Percentiles rank a stretch among this genome's conserved stretches.
These are phyloP conservation scores for Acanthurus leucopareius DNA, from an alignment of 2,797 vertebrate species.

Conservation along the genomic window DNA sequence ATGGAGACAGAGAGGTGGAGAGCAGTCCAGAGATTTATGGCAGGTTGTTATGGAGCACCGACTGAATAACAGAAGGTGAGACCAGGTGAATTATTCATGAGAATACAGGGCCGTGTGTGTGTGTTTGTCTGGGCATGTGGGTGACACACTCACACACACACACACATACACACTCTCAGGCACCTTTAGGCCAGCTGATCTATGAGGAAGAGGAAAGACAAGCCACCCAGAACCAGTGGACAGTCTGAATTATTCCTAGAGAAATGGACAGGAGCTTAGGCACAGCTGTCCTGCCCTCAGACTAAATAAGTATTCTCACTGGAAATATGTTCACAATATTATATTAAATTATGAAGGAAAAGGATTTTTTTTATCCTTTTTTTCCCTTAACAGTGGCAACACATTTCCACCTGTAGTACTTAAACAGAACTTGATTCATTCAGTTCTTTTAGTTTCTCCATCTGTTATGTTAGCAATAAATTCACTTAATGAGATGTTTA, in stretches of 20 bases:
- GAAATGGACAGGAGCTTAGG: slow-evolving; percentile 9
- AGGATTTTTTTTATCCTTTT: not conserved
- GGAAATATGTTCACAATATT: slow-evolving; percentile 28
- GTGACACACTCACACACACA: slow-evolving; percentile 24
- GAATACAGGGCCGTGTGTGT: slow-evolving; percentile 52
- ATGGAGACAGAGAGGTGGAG: slow-evolving; percentile 61
- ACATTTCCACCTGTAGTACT: slow-evolving; percentile 2
- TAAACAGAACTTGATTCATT: slow-evolving; percentile 13
- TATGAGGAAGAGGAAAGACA: slow-evolving; percentile 46
- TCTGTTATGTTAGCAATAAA: slow-evolving; percentile 2
- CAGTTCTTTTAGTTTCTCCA: slow-evolving; percentile 4
- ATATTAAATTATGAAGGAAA: slow-evolving; percentile 13
- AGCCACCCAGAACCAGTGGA: slow-evolving; percentile 51
- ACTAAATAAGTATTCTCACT: slow-evolving; percentile 21
- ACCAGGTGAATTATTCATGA: slow-evolving; percentile 85
- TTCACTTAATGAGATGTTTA: not conserved
- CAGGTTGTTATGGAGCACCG: slow-evolving; percentile 82
- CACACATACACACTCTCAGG: slow-evolving; percentile 43
- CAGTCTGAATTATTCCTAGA: slow-evolving; percentile 35
- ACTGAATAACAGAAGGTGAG: slow-evolving; percentile 87
- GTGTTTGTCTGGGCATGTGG: slow-evolving; percentile 29
- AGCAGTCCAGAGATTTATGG: slow-evolving; percentile 81
- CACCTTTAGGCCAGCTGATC: slow-evolving; percentile 55
- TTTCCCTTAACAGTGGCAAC: not conserved
- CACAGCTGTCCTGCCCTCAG: slow-evolving; percentile 20